Evolutionary conservation across 2,797 vertebrate species (phyloP).

Genomic region (Coendou prehensilis): DNA sequence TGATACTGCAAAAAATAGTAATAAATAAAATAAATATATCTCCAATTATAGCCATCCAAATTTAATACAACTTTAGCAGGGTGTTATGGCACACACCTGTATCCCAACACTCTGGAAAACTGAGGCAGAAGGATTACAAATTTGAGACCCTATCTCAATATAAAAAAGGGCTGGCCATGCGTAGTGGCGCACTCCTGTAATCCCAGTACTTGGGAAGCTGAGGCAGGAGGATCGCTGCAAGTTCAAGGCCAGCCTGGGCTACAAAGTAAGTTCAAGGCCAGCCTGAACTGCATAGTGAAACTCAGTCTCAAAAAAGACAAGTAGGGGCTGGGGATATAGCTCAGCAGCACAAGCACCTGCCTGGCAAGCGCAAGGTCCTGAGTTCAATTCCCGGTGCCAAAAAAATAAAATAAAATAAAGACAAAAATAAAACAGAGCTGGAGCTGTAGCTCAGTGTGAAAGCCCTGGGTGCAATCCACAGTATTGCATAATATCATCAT

Average conservation of each 20-base stretch:
- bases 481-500: background rate
- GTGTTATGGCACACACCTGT: too few relatives aligned
- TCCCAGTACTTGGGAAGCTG: too few relatives aligned
- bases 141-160: background rate
- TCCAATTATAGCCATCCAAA: conserved; percentile 11
- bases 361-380: background rate
- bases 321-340: background rate
- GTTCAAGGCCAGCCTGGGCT: too few relatives aligned
- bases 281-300: too few relatives aligned
- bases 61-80: background rate
- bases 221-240: too few relatives aligned
- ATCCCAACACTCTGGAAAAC: background rate
- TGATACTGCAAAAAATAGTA: background rate
- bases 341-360: background rate
- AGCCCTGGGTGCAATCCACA: background rate
- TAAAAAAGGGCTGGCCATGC: background rate
- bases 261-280: too few relatives aligned
- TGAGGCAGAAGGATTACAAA: background rate
- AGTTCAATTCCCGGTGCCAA: background rate
- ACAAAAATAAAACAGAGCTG: background rate
- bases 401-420: too few relatives aligned
- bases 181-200: too few relatives aligned
- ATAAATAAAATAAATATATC: background rate
- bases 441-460: background rate
- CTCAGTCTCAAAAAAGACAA: too few relatives aligned